Evolutionary conservation across 2,797 vertebrate genomes (phyloP).

Genomic region (Eutrigla gurnardus): DNA sequence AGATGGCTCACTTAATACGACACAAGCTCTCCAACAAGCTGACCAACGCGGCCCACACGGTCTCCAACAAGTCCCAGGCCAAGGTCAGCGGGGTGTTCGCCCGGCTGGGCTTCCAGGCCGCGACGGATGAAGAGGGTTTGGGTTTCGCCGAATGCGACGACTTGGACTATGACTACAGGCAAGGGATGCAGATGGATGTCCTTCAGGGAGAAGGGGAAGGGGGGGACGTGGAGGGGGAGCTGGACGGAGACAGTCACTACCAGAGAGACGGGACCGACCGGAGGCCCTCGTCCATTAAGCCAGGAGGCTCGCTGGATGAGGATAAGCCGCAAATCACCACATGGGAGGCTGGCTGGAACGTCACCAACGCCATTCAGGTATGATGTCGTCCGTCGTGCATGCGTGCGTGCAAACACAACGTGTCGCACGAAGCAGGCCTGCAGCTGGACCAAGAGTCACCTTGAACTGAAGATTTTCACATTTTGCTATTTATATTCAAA

Average conservation of each 20-base stretch:
- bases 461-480: constrained; percentile 42
- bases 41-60: constrained; percentile 91
- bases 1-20: constrained; percentile 94
- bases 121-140: constrained; percentile 93
- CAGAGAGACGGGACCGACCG: constrained; percentile 90
- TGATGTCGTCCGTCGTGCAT: background rate
- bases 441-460: constrained; percentile 64
- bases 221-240: constrained; percentile 70
- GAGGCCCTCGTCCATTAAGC: constrained; percentile 86
- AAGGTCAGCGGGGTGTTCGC: constrained; percentile 97
- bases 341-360: constrained; percentile 98
- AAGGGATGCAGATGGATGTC: constrained; percentile 95
- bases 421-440: constrained; percentile 38
- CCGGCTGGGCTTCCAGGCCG: constrained; percentile 95
- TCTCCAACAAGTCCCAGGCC: constrained; percentile 94
- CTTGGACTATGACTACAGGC: constrained; percentile 94
- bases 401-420: background rate
- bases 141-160: constrained; percentile 95
- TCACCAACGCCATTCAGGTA: constrained; percentile 99
- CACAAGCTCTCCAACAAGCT: constrained; percentile 95
- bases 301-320: constrained; percentile 84
- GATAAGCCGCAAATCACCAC: constrained; percentile 94
- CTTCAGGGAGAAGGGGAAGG: constrained; percentile 86
- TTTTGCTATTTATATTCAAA: background rate
- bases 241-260: constrained; percentile 93